Evolutionary conservation across 2,797 vertebrate species (phyloP), one percentile per base, ranked within the genome.

Genomic region (Echiichthys vipera): DNA sequence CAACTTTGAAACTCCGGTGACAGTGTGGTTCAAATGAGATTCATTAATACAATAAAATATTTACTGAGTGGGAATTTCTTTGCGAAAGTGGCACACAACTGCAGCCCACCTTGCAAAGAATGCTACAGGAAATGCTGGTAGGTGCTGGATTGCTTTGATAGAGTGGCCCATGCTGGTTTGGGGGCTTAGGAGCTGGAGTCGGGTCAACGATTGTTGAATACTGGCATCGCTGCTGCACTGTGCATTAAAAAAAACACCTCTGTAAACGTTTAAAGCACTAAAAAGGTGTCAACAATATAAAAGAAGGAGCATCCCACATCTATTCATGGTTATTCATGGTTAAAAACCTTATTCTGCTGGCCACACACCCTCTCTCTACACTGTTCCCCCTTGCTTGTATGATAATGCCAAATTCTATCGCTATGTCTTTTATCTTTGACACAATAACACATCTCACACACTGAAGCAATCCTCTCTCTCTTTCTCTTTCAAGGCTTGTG

Each of bases 11-110:
- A 58, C 42, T 57, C 14, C 5, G 55, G 1, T 85, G 75, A 81
- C 82, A 79, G 56, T 65, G 71, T 32, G 56, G 53, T 65, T 43
- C 20, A 57, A 77, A 73, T 67, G 32, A 83, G 67, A 25, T 70
- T 79, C 57, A 79, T 81, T 79, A 79, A 70, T 75, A 55, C 39
- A 37, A 77, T 88, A n/a, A 73, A 86, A 79, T 83, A 84, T 79
- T 83, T 69, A 84, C 53, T 18, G 7, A 32, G 65, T n/a, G 76
- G 71, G 78, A 71, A 36, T 82, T 84, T 51, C 32, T 65, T 53
- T 66, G 59, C 40, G 32, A 46, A 37, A 55, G 24, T 18, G 18
- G 18, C 59, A 39, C 53, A 54, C 46, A 18, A 32, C 32, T 13
- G 62, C 50, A 55, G 49, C 27, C 34, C 24, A 18, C 13, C 5